Evolutionary conservation across 2,888 invertebrate genomes (phyloP).

Genomic region (Xiphydria camelus): DNA sequence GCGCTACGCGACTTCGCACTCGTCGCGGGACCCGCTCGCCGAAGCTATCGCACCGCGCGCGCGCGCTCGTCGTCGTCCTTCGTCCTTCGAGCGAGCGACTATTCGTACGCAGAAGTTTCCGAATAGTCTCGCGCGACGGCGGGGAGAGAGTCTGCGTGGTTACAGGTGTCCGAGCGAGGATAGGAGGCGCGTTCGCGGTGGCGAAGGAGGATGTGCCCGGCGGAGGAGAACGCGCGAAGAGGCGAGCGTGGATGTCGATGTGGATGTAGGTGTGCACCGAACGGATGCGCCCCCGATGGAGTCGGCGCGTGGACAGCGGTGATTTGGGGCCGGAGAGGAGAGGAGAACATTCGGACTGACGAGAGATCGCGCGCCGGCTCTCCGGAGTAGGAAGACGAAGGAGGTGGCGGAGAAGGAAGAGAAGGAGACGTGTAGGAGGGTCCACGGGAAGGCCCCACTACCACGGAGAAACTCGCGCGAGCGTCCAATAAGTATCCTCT

Average conservation of each 20-base stretch:
- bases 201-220: slow-evolving; percentile 20
- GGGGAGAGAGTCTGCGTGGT: slow-evolving; percentile 44
- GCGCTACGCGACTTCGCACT: no score
- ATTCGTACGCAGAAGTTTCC: no score
- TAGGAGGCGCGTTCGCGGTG: slow-evolving; percentile 16
- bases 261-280: no score
- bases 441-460: slow-evolving; percentile 5
- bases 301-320: slow-evolving; percentile 37
- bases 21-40: no score
- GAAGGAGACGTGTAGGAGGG: slow-evolving; percentile 8
- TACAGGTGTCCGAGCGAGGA: slow-evolving; percentile 50
- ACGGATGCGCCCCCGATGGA: slow-evolving; percentile 38
- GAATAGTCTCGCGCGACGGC: no score
- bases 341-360: slow-evolving; percentile 17
- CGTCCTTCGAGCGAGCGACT: no score
- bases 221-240: slow-evolving; percentile 19
- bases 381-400: slow-evolving; percentile 23
- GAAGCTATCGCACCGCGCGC: no score
- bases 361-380: slow-evolving; percentile 8
- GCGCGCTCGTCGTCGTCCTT: no score
- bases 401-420: slow-evolving; percentile 14
- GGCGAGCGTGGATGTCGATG: slow-evolving; percentile 17
- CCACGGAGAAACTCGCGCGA: slow-evolving; percentile 19
- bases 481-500: no score
- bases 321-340: slow-evolving; percentile 17